Base-by-base conservation (phyloP, 2,888 invertebrate genomes). In the Cancer borealis region DNA sequence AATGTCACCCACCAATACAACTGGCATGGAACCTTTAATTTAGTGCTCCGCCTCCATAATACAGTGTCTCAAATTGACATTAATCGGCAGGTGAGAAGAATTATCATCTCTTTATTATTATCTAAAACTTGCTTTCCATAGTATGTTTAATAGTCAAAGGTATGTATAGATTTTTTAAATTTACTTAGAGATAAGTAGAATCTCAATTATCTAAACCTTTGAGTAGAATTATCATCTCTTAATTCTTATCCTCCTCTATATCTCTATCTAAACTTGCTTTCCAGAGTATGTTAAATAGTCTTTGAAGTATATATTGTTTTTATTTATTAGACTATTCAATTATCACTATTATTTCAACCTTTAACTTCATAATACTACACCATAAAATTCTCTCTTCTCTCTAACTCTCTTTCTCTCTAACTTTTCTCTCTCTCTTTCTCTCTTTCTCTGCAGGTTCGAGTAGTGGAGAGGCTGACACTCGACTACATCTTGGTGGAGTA, bases 401-500 rank as follows among this genome's bases (percentile, higher is more conserved):
- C 73, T 6, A 21, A 73, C 3, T 54, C 54, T 54, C 54, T 14
- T 3, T 10, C 10, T 49, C 17, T 60, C 17, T 21, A 60, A 21
- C 4, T 60, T 60, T 60, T 8, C 60, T 60, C 60, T 60, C 17
- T 21, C 60, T 60, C 60, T 17, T 17, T 21, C 60, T 0, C 17
- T 8, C n/a, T 8, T 8, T 46, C 0, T 3, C 17, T 30, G 12
- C 92, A 92, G 92, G 49, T 92, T 47, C 46, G 17, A 30, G 79
- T 92, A 14, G 46, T 92, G 49, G 92, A 92, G 79, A 79, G 79
- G 4, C 46, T 92, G 17, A 49, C 87, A 0, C 26, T 92, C 87
- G 49, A 92, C 14, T 46, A 30, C 47, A 92, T 92, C 49, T 26
- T 49, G 46, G 92, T 92, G 49, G 92, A 92, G 6, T 92, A 92